A percentile compares a stretch with the other conserved stretches of the same genome.
These are phyloP conservation scores for Tenrec ecaudatus DNA, from an alignment of 2,113 vertebrate species.

Conservation along the genomic window DNA sequence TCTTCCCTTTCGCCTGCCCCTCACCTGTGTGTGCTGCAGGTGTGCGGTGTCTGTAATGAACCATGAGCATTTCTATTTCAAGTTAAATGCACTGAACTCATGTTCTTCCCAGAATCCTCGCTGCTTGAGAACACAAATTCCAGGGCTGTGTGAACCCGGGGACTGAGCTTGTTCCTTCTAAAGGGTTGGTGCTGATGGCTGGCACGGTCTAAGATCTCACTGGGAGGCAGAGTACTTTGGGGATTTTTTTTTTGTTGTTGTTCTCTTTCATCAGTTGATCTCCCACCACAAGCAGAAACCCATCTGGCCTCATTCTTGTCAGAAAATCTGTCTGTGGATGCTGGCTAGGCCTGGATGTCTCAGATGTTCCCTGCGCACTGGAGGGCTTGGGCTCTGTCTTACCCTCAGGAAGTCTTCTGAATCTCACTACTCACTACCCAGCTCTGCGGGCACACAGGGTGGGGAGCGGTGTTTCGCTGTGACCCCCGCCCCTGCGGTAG, in stretches of 20 bases:
- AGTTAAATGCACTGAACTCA: too few relatives aligned
- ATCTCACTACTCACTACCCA: rapidly evolving
- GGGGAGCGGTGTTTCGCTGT: too few relatives aligned
- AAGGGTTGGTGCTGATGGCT: too few relatives aligned
- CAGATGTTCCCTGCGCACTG: neutral
- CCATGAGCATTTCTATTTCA: neutral
- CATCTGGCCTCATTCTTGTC: neutral
- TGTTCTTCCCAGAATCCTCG: neutral
- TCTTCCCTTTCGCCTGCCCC: too few relatives aligned
- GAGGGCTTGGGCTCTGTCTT: neutral
- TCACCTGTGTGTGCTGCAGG: neutral
- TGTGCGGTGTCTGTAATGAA: neutral
- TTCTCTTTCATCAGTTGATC: neutral
- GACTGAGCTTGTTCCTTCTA: neutral
- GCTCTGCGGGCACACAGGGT: neutral
- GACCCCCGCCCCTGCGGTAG: too few relatives aligned
- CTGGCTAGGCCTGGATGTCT: neutral
- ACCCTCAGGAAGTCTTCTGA: too few relatives aligned
- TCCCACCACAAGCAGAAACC: neutral
- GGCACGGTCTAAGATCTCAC: neutral
- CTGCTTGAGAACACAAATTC: neutral
- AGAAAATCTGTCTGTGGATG: rapidly evolving
- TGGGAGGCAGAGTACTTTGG: neutral
- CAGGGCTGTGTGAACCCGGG: neutral
- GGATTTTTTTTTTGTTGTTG: neutral